phyloP scores from a whole-genome alignment of 2,888 invertebrate species.

The Onchidella celtica region DNA sequence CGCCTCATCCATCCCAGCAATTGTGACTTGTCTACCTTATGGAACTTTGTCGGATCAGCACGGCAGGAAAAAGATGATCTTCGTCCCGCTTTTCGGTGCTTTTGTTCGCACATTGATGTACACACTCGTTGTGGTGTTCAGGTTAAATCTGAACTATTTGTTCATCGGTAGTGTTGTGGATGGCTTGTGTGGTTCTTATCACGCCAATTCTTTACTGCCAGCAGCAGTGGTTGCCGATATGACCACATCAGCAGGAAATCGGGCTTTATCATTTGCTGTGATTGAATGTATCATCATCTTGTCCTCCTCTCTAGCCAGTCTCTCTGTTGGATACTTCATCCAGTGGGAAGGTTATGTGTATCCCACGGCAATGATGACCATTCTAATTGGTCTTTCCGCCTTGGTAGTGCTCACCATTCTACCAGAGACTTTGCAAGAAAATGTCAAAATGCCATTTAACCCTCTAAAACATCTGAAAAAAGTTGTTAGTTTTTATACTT shows the following conservation, averaged over 20 bases:
- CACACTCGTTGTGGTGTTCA: slow-evolving; percentile 31
- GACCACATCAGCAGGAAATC: not conserved
- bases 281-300: slow-evolving; percentile 37
- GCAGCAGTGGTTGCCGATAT: slow-evolving; percentile 42
- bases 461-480: slow-evolving; percentile 3
- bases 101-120: slow-evolving; percentile 12
- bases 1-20: slow-evolving; percentile 21
- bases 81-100: not conserved
- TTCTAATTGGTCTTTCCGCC: not conserved
- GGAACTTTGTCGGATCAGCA: slow-evolving; percentile 49
- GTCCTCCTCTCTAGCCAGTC: not conserved
- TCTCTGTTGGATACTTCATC: slow-evolving; percentile 44
- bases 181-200: slow-evolving; percentile 43
- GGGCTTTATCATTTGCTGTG: slow-evolving; percentile 39
- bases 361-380: slow-evolving; percentile 3
- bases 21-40: slow-evolving; percentile 34
- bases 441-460: not conserved
- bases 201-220: not conserved
- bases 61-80: slow-evolving; percentile 29
- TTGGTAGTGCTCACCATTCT: not conserved
- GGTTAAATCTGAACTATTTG: slow-evolving; percentile 8
- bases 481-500: not conserved
- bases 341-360: not conserved
- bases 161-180: slow-evolving; percentile 38
- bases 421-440: not conserved